These are phyloP conservation scores for Erethizon dorsatum DNA, from an alignment of 2,797 vertebrate genomes.

Conservation along the genomic window DNA sequence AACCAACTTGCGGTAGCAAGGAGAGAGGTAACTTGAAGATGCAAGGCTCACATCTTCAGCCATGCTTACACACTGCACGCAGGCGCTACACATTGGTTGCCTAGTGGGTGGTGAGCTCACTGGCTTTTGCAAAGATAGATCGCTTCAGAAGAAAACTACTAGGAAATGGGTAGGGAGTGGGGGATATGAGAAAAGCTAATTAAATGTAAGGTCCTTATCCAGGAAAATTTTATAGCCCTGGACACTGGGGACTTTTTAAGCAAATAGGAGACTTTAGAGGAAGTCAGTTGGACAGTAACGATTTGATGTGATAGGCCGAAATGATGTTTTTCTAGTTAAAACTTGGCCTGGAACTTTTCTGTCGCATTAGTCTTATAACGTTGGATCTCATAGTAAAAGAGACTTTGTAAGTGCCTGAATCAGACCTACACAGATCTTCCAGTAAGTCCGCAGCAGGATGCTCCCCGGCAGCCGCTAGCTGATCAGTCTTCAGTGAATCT, in stretches of 20 bases:
- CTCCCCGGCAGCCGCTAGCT: slow-evolving; percentile 32
- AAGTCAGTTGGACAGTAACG: slow-evolving; percentile 69
- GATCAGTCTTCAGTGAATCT: slow-evolving; percentile 59
- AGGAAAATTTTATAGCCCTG: slow-evolving; percentile 73
- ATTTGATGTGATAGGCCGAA: slow-evolving; percentile 79
- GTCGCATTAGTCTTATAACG: slow-evolving; percentile 57
- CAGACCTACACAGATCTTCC: slow-evolving; percentile 67
- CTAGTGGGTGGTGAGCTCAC: neutral
- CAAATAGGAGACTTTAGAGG: slow-evolving; percentile 71
- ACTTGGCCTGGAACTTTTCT: slow-evolving; percentile 73
- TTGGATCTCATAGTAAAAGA: slow-evolving; percentile 58
- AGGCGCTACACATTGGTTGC: neutral
- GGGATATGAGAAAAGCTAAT: slow-evolving; percentile 33
- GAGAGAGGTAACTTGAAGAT: neutral
- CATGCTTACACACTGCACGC: neutral
- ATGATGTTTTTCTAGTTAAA: slow-evolving; percentile 85
- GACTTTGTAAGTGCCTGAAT: slow-evolving; percentile 74
- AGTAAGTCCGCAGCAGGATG: slow-evolving; percentile 3
- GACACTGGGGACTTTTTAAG: slow-evolving; percentile 70
- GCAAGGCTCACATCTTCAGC: neutral
- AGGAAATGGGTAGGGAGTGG: neutral
- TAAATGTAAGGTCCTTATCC: slow-evolving; percentile 47
- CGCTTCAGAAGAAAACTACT: slow-evolving; percentile 52
- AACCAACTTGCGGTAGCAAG: neutral
- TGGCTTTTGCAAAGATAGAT: slow-evolving; percentile 49